phyloP scores from a whole-genome alignment of 2,888 invertebrate genomes.

The Meandrusa payeni region DNA sequence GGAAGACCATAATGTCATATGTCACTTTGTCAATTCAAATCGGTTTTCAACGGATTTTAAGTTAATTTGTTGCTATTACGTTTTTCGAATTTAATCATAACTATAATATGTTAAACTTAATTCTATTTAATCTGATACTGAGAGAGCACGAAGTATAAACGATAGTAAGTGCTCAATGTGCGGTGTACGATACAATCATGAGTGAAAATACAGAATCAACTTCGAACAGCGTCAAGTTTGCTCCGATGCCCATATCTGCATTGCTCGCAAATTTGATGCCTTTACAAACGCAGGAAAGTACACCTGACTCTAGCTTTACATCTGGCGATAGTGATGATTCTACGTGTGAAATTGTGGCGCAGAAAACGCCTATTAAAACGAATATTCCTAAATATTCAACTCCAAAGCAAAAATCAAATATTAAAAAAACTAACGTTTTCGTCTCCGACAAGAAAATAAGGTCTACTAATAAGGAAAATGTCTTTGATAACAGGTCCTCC shows the following conservation, averaged over 20 bases:
- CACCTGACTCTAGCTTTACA: constrained; percentile 55
- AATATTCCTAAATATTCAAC: constrained; percentile 44
- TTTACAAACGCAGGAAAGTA: constrained; percentile 46
- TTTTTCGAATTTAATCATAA: no score
- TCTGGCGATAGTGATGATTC: constrained; percentile 64
- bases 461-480: constrained; percentile 55
- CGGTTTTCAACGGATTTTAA: constrained; percentile 15
- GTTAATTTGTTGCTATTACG: no score
- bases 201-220: constrained; percentile 61
- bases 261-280: constrained; percentile 65
- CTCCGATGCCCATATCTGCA: constrained; percentile 71
- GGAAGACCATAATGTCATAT: no score
- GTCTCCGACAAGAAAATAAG: constrained; percentile 52
- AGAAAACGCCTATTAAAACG: constrained; percentile 42
- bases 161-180: no score
- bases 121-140: no score
- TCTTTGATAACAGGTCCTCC: constrained; percentile 38
- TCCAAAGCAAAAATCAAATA: constrained; percentile 43
- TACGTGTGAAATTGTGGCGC: constrained; percentile 46
- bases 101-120: no score
- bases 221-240: constrained; percentile 66
- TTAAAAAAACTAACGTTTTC: constrained; percentile 45
- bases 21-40: no score
- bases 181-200: constrained; percentile 43
- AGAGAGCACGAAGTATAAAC: no score